Base-by-base conservation (phyloP, 2,113 vertebrate genomes). In the Motacilla alba region DNA sequence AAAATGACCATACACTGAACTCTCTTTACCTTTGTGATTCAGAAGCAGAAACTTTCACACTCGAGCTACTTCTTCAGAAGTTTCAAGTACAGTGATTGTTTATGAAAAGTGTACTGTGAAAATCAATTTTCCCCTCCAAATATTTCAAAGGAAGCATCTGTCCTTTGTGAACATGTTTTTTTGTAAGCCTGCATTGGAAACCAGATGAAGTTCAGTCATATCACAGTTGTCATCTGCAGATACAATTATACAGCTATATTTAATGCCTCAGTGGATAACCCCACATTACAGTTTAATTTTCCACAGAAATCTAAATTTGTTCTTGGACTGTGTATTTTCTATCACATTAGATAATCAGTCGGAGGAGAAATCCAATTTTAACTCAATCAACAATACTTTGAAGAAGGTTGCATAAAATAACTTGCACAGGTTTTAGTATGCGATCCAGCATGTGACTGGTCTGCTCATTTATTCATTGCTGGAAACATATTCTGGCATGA, bases 341-440 rank as follows among this genome's bases (percentile, higher is more conserved):
- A 93, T 97, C 93, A 91, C 82, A 95, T 97, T 95, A 97, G 90
- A 97, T 96, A 97, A 97, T 97, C 96, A 96, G 80, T 96, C 74
- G 47, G 94, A 98, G 87, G 72, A 98, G 96, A 97, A 97, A 98
- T 95, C 78, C 94, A 98, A 97, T 98, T 97, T 97, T 97, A 91
- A 84, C 92, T 97, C 96, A 93, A 96, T 97, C 94, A 97, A 78
- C 83, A 81, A 81, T 62, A 75, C 56, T 96, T 95, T 95, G 84
- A 94, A 93, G 74, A 91, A 82, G 52, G 41, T 77, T 62, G 60
- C 0, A 2, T 83, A 76, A 91, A 91, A 76, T 73, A 79, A 87
- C 53, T 92, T 89, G 52, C n/a, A 60, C 26, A 86, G 55, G 31
- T 83, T 96, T 95, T 53, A 88, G 41, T 28, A 74, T 66, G 66